Evolutionary conservation across 37 sponge, comb jelly and placozoan species (phyloP), one percentile per base, ranked within the genome.

Genomic region (Bolinopsis microptera): DNA sequence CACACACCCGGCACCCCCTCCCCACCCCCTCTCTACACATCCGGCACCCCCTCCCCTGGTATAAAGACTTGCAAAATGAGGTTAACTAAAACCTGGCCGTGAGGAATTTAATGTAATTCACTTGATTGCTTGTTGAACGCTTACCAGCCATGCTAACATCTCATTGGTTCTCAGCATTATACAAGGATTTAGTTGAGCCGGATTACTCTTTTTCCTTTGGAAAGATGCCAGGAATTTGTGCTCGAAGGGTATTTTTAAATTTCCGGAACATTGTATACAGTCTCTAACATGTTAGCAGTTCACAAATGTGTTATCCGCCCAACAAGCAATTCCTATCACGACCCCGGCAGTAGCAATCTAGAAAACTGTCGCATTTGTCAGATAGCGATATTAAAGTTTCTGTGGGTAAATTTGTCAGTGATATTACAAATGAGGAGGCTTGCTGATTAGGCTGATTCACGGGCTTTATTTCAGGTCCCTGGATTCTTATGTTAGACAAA

Each of bases 81-180:
- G 61, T 48, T 48, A 48, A 48, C 61, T 13, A 48, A 48, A 48
- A 48, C 61, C 61, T 48, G 61, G 61, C 61, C 61, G 9, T 18
- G 61, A 13, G 13, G 61, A 48, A 48, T 18, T 48, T 48, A 48
- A 48, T 48, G 61, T 48, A 48, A 48, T 48, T 70, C 74, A 28
- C 74, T 70, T 28, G 74, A 70, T 70, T 70, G 74, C 74, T 70
- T 70, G 74, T 70, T 70, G 74, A 70, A 70, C 74, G 28, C 74
- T 70, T 48, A 48, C 61, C 61, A 48, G 61, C 61, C 13, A 48
- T 48, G 9, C 61, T 48, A 13, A 5, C 5, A 48, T 48, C 61
- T 48, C 9, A 48, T 48, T 48, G 61, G 61, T 13, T 48, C 9
- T 13, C 9, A 13, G 61, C 9, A 48, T 18, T n/a, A n/a, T 13